Conservation (phyloP, 2,113 vertebrate genomes). For the Pterophyllum scalare region DNA sequence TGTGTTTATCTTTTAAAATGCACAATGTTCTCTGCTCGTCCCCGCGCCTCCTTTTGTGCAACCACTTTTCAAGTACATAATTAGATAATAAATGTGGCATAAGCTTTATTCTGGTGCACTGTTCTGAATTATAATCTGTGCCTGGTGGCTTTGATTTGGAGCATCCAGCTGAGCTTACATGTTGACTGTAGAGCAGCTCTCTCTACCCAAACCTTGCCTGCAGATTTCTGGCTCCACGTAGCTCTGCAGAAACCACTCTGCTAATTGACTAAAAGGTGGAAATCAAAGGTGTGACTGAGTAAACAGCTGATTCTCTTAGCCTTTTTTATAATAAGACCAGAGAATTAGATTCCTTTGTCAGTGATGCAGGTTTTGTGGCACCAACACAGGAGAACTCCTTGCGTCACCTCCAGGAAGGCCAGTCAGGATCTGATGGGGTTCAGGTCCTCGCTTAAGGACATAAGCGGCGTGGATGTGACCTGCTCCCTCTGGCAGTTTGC, state of each 20-base stretch:
- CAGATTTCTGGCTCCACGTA: not conserved
- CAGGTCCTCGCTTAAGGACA: no score
- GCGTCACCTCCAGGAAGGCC: not conserved
- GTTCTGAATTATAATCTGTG: not conserved
- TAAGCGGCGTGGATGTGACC: no score
- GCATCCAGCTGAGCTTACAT: not conserved
- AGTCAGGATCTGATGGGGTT: not conserved
- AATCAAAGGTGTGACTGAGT: not conserved
- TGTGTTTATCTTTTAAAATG: not conserved
- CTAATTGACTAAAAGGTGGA: not conserved
- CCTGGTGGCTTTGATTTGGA: slow-evolving; percentile 6
- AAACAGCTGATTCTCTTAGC: not conserved
- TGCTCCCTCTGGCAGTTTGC: no score
- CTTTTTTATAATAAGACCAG: not conserved
- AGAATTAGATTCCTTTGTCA: not conserved
- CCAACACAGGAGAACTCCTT: not conserved
- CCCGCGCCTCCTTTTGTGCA: not conserved
- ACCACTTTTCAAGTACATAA: not conserved
- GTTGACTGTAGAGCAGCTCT: not conserved
- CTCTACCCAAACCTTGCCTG: not conserved
- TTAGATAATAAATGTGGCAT: not conserved
- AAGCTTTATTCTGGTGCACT: not conserved
- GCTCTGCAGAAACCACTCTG: not conserved
- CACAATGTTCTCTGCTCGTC: not conserved
- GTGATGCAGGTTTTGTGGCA: not conserved